Conservation (phyloP, 2,113 vertebrate genomes). For the Meriones unguiculatus region DNA sequence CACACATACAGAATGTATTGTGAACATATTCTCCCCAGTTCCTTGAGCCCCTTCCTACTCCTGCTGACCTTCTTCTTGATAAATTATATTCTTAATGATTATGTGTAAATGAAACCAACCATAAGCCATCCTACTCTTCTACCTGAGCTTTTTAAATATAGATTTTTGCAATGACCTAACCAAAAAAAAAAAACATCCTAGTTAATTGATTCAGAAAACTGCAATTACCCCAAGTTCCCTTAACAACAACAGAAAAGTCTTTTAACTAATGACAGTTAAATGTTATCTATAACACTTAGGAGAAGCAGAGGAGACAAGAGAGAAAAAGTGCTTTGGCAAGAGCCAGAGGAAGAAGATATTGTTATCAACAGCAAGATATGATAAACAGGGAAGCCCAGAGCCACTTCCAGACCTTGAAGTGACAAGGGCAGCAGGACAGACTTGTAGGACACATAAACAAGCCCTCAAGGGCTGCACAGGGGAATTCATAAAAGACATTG, state of each 20-base stretch:
- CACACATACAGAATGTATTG: background rate
- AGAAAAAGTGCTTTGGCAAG: background rate
- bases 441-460: background rate
- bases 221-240: background rate
- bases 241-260: background rate
- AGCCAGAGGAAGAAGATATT: background rate
- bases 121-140: background rate
- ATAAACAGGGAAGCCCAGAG: background rate
- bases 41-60: background rate
- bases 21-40: background rate
- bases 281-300: background rate
- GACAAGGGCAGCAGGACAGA: background rate
- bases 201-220: slow-evolving; percentile 1
- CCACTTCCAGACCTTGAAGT: background rate
- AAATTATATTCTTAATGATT: background rate
- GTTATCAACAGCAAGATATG: background rate
- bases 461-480: background rate
- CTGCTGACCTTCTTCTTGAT: background rate
- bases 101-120: background rate
- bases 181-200: background rate
- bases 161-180: background rate
- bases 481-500: background rate
- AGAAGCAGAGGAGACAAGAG: background rate
- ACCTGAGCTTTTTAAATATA: background rate
- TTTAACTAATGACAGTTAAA: background rate